These are phyloP conservation scores for Phylloscopus trochilus DNA, from an alignment of 2,113 vertebrate species.

Conservation along the genomic window DNA sequence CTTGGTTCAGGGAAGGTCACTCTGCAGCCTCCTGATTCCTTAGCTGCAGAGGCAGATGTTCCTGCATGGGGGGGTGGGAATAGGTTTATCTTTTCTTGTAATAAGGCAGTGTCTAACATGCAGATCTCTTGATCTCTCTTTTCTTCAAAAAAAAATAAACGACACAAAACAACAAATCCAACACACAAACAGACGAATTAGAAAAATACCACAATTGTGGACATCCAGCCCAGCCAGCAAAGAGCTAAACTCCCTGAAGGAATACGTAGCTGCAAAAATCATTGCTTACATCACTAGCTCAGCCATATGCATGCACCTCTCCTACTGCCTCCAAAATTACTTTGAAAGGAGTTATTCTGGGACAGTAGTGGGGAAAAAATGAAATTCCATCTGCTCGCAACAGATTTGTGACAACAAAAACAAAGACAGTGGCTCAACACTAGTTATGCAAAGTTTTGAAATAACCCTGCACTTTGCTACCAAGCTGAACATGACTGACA, in stretches of 20 bases:
- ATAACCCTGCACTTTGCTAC: not conserved
- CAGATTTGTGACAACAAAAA: not conserved
- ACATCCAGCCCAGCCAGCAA: accelerated
- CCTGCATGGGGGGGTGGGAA: not conserved
- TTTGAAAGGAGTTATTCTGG: conserved; percentile 28
- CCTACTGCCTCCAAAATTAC: not conserved
- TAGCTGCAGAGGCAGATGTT: not conserved
- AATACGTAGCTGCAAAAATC: not conserved
- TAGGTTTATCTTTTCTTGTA: not conserved
- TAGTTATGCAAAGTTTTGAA: not conserved
- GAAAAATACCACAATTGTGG: not conserved
- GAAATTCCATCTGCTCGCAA: conserved; percentile 43
- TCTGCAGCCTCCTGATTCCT: not conserved
- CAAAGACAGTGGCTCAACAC: not conserved
- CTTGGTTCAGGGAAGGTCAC: not conserved
- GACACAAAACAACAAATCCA: not conserved
- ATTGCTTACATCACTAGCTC: not conserved
- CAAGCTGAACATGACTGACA: not conserved
- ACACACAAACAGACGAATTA: not conserved
- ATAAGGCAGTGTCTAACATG: not conserved
- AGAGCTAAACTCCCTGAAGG: not conserved
- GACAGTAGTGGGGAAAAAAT: not conserved
- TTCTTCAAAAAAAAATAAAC: not conserved
- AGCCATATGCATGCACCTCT: not conserved
- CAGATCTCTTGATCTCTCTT: not conserved